Base-by-base conservation (phyloP, 2,113 vertebrate species). In the Eptesicus fuscus region DNA sequence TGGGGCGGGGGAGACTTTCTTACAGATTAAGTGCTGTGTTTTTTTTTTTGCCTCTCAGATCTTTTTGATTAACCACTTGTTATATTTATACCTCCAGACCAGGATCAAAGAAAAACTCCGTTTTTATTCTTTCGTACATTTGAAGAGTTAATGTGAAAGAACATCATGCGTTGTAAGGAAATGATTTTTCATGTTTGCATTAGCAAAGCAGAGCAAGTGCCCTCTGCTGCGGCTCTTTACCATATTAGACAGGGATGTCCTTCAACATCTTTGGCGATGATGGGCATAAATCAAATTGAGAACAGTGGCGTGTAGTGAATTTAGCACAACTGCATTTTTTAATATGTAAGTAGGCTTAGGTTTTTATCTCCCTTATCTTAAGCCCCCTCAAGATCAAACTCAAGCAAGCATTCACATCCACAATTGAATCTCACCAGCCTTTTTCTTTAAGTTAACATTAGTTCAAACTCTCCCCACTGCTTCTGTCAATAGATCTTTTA, bases 401-500 rank as follows among this genome's bases (percentile, higher is more conserved):
- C 96, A 97, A 98, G 97, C 96, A 98, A 97, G 93, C 80, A 2
- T 98, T 98, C 97, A 97, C 82, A 97, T 98, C 92, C 94, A 96
- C 97, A 97, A 93, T 47, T 98, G 98, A 98, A 98, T 96, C 96
- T 97, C 97, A 83, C 84, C 94, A 98, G 7, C 76, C 63, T 97
- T 98, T 98, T 98, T 94, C 96, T 98, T 98, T 96, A 98, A 97
- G 96, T 98, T 98, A 98, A 98, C 97, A 97, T 97, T 96, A 95
- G 97, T 98, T 97, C 97, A 97, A 97, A 97, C 97, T 98, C 96
- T 98, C 94, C 97, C 92, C 86, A 96, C 96, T 98, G 97, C 94
- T 98, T 98, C 98, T 98, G 98, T 98, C 98, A 98, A 97, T 97
- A 95, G 97, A 94, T 97, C 95, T 98, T 98, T 98, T 98, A 98